phyloP scores from a whole-genome alignment of 2,797 vertebrate genomes.

The Melanotaenia maccullochi region DNA sequence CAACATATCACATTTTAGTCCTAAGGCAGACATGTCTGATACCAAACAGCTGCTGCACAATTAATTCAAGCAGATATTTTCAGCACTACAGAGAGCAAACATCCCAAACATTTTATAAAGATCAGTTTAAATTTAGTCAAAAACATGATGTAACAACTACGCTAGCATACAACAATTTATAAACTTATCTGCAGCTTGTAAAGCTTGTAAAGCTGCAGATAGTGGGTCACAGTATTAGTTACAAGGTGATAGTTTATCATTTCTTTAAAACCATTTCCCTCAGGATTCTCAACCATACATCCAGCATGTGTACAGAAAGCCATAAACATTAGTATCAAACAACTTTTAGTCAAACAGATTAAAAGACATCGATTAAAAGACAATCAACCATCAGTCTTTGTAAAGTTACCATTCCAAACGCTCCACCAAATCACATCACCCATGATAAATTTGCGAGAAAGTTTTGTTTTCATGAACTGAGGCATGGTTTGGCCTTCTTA shows the following conservation, averaged over 20 bases:
- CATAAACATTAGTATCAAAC: neutral
- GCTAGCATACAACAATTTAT: neutral
- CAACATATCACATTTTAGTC: neutral
- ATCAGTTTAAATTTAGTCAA: constrained; percentile 7
- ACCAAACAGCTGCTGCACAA: neutral
- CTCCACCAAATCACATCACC: constrained; percentile 24
- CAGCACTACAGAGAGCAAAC: constrained; percentile 54
- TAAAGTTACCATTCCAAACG: constrained; percentile 24
- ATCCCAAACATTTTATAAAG: neutral
- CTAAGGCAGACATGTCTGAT: neutral
- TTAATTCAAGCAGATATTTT: constrained; percentile 12
- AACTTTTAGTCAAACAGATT: neutral
- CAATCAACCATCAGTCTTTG: constrained; percentile 11
- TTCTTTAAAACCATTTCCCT: neutral
- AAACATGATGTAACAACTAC: neutral
- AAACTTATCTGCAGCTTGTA: neutral
- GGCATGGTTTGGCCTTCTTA: constrained; percentile 17
- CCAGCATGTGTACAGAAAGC: neutral
- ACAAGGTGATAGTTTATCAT: neutral
- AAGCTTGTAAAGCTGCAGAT: neutral
- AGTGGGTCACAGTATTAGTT: neutral
- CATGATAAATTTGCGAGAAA: constrained; percentile 6
- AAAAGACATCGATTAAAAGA: constrained; percentile 13
- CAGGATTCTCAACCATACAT: neutral
- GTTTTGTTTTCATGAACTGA: constrained; percentile 23